Evolutionary conservation across 2,797 vertebrate genomes (phyloP).

Genomic region (Coregonus sp.): DNA sequence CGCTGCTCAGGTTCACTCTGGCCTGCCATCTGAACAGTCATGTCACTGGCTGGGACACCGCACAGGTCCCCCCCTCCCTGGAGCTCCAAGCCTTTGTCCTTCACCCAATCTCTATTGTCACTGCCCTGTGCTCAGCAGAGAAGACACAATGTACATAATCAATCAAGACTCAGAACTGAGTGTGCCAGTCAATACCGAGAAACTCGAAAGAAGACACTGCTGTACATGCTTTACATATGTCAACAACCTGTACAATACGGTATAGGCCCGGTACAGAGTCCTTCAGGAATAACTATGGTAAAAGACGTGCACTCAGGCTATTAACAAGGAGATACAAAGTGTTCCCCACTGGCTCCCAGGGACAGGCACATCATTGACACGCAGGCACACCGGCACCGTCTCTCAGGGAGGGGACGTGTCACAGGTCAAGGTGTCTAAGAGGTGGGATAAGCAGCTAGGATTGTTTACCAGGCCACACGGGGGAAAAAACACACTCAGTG

Average conservation of each 20-base stretch:
- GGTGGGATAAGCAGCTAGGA: constrained; percentile 18
- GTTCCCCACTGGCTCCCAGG: constrained; percentile 14
- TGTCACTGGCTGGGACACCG: constrained; percentile 42
- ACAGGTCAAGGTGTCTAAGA: constrained; percentile 16
- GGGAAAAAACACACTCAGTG: constrained; percentile 2
- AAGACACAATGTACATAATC: constrained; percentile 25
- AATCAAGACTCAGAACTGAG: constrained; percentile 16
- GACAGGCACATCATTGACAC: not conserved
- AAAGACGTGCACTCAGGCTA: not conserved
- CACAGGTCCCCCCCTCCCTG: constrained; percentile 8
- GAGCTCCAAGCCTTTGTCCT: constrained; percentile 36
- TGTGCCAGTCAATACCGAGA: constrained; percentile 7
- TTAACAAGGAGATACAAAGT: constrained; percentile 8
- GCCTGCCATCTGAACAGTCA: constrained; percentile 61
- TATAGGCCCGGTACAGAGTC: not conserved
- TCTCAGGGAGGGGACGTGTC: not conserved
- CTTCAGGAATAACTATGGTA: not conserved
- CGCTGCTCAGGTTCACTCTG: constrained; percentile 77
- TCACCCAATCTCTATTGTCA: constrained; percentile 35
- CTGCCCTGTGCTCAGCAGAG: constrained; percentile 52
- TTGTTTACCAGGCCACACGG: constrained; percentile 1
- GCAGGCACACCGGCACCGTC: no score
- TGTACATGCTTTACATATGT: not conserved
- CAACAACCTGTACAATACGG: not conserved
- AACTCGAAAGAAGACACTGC: constrained; percentile 1